Evolutionary conservation across 2,797 vertebrate species (phyloP), one percentile per base, ranked within the genome.

Genomic region (Anguilla obscura): DNA sequence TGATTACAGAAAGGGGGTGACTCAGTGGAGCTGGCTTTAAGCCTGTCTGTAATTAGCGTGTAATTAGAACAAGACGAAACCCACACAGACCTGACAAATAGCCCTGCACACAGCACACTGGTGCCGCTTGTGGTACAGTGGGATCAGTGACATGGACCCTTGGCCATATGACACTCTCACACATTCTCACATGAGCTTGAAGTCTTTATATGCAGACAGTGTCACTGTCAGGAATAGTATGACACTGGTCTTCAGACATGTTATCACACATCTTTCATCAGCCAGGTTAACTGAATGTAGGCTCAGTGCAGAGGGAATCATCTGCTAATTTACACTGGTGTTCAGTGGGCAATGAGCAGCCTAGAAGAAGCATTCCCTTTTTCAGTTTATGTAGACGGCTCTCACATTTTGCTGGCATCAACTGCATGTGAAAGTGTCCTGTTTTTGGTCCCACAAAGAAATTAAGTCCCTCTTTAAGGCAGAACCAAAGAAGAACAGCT

Each of bases 31-130:
- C 14, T 58, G 84, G 52, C 52, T 48, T 36, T 50, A 40, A 58
- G 56, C 84, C 56, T 16, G 84, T 85, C 33, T 84, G 82, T 52
- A 84, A 84, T 84, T 84, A 30, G 84, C 60, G 58, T 85, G 54
- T 85, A 85, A 85, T 85, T 85, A 63, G 16, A 85, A 85, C 33
- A 85, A 66, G 84, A 36, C 30, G 60, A 63, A 85, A 85, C 33
- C 58, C 54, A 85, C 84, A 85, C 84, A 36, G 54, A 36, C 36
- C 1, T 40, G 56, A 36, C 54, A 60, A 86, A 86, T 36, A 48
- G 56, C 18, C 60, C 16, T 21, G 9, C 45, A 33, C 40, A n/a
- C 79, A 48, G 40, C 24, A 14, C 21, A 50, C 40, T 8, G 45
- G 4, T n/a, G 24, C 79, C 0, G 21, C 79, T 80, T 7, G 48